Evolutionary conservation across 2,888 invertebrate genomes (phyloP).

Genomic region (Drosophila neutralis): DNA sequence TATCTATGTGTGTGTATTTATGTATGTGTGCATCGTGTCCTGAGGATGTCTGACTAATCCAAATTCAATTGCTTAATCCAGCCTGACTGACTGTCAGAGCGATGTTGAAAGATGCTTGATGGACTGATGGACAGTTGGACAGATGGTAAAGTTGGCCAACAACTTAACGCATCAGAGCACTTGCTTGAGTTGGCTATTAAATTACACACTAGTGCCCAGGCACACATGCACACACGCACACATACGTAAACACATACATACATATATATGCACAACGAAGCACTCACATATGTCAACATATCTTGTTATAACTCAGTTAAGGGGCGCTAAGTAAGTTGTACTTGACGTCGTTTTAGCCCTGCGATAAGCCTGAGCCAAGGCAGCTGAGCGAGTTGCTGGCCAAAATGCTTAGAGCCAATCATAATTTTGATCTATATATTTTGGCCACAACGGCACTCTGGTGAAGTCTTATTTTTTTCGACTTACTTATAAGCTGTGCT

Average conservation of each 20-base stretch:
- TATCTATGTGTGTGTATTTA: background rate
- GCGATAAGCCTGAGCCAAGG: constrained; percentile 30
- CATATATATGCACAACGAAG: constrained; percentile 2
- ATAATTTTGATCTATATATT: constrained; percentile 67
- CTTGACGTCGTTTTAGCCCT: constrained; percentile 29
- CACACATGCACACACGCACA: constrained; percentile 15
- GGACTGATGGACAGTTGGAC: background rate
- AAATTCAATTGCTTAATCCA: constrained; percentile 73
- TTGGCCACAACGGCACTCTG: constrained; percentile 37
- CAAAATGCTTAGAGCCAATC: constrained; percentile 47
- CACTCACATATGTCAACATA: constrained; percentile 56
- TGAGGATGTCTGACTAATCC: constrained; percentile 48
- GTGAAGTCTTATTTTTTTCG: constrained; percentile 43
- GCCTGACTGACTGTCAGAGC: constrained; percentile 58
- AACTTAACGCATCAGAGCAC: constrained; percentile 56
- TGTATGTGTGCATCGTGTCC: background rate
- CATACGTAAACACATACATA: constrained; percentile 13
- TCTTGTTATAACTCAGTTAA: constrained; percentile 63
- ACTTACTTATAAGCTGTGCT: background rate
- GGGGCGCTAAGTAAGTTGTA: constrained; percentile 55
- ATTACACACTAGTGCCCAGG: constrained; percentile 29
- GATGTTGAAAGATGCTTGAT: constrained; percentile 56
- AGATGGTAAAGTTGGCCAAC: constrained; percentile 17
- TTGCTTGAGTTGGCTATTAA: constrained; percentile 60
- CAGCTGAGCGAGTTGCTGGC: constrained; percentile 10